These are phyloP conservation scores for Grantiella picta DNA, from an alignment of 2,113 vertebrate genomes.

Conservation along the genomic window DNA sequence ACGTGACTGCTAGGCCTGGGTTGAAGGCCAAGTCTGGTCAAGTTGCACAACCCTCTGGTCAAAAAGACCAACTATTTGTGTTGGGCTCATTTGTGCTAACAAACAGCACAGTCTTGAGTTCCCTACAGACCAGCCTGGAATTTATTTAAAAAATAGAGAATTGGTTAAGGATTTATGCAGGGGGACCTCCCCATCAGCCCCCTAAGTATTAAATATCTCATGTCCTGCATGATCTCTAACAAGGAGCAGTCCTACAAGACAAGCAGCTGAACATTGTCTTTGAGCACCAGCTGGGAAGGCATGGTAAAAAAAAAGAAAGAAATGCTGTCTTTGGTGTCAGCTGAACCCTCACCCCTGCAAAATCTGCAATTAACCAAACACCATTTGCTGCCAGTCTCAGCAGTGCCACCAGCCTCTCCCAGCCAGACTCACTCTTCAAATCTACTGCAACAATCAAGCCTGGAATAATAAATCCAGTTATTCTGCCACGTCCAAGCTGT, in stretches of 20 bases:
- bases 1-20: not conserved
- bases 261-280: not conserved
- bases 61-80: not conserved
- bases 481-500: rapidly evolving
- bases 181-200: not conserved
- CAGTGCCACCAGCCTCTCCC: not conserved
- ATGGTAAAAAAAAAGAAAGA: not conserved
- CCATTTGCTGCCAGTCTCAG: not conserved
- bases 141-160: not conserved
- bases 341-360: not conserved
- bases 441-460: not conserved
- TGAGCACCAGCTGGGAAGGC: not conserved
- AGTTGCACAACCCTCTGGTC: not conserved
- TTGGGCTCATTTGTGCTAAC: not conserved
- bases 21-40: not conserved
- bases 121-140: not conserved
- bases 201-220: not conserved
- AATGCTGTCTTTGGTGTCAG: not conserved
- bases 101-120: not conserved
- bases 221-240: not conserved
- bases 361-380: not conserved
- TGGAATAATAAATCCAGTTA: not conserved
- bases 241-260: not conserved
- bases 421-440: not conserved
- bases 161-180: not conserved